Conservation (phyloP, 2,797 vertebrate species). For the Takifugu ocellatus region DNA sequence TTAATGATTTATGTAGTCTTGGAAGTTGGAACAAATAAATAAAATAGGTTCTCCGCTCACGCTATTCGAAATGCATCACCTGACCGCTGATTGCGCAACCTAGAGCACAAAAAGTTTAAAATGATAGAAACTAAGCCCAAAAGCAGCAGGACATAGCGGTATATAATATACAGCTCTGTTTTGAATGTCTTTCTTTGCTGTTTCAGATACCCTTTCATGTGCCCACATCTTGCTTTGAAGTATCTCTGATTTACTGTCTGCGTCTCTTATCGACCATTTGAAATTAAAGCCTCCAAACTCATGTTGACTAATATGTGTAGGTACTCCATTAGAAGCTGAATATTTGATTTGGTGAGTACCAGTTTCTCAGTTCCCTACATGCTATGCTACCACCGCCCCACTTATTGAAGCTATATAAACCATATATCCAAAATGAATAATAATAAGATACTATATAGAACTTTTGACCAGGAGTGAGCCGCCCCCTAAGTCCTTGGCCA, state of each 20-base stretch:
- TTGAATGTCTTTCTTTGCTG: too few species aligned
- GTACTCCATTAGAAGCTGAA: conserved; percentile 60
- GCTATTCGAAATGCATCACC: too few species aligned
- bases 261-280: conserved; percentile 55
- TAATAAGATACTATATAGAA: conserved; percentile 23
- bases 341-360: conserved; percentile 64
- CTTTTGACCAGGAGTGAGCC: conserved; percentile 65
- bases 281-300: conserved; percentile 61
- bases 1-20: too few species aligned
- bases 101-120: too few species aligned
- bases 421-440: background rate
- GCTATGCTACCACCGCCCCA: too few species aligned
- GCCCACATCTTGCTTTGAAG: conserved; percentile 58
- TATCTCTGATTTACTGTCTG: conserved; percentile 63
- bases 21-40: too few species aligned
- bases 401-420: too few species aligned
- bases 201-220: conserved; percentile 23
- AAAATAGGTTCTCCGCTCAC: too few species aligned
- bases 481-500: conserved; percentile 48
- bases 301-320: conserved; percentile 41
- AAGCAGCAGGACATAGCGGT: too few species aligned
- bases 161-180: too few species aligned
- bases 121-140: too few species aligned
- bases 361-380: background rate
- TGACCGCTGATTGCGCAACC: too few species aligned